Percentiles rank a stretch among this genome's conserved stretches.
Evolutionary conservation across 1,140 invertebrate species (phyloP).

Genomic region (Hylaeus volcanicus): DNA sequence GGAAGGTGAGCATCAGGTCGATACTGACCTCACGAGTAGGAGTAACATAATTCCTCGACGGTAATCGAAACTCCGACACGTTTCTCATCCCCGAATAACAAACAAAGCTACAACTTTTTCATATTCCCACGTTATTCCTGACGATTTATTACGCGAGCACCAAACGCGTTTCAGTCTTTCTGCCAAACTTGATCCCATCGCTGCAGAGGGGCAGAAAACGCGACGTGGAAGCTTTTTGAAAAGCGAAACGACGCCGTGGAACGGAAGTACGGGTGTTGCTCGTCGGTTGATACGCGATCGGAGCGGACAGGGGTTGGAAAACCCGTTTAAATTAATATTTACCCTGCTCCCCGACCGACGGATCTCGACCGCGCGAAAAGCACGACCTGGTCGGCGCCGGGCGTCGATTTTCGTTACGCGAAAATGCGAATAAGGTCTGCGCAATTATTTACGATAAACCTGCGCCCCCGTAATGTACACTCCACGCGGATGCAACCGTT

Average conservation of each 20-base stretch:
- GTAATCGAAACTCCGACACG: too few relatives aligned
- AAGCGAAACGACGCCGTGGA: not conserved
- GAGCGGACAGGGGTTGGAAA: constrained; percentile 35
- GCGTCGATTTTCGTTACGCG: constrained; percentile 62
- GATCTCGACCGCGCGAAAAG: constrained; percentile 24
- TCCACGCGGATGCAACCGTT: not conserved
- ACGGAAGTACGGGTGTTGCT: not conserved
- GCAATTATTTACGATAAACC: constrained; percentile 77
- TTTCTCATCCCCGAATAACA: too few relatives aligned
- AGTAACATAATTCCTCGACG: too few relatives aligned
- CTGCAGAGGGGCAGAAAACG: constrained; percentile 1
- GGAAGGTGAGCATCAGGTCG: too few relatives aligned
- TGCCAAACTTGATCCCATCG: too few relatives aligned
- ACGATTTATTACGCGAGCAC: too few relatives aligned
- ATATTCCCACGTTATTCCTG: too few relatives aligned
- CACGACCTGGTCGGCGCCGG: not conserved
- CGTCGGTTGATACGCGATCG: constrained; percentile 35
- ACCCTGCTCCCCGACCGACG: constrained; percentile 51
- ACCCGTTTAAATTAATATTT: constrained; percentile 78
- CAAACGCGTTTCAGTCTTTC: too few relatives aligned
- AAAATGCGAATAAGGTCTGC: constrained; percentile 71
- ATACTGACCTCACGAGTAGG: too few relatives aligned
- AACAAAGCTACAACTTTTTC: too few relatives aligned
- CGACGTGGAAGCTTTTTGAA: not conserved
- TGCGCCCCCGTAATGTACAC: constrained; percentile 42